phyloP scores from a whole-genome alignment of 2,797 vertebrate genomes.

The Phataginus tricuspis region DNA sequence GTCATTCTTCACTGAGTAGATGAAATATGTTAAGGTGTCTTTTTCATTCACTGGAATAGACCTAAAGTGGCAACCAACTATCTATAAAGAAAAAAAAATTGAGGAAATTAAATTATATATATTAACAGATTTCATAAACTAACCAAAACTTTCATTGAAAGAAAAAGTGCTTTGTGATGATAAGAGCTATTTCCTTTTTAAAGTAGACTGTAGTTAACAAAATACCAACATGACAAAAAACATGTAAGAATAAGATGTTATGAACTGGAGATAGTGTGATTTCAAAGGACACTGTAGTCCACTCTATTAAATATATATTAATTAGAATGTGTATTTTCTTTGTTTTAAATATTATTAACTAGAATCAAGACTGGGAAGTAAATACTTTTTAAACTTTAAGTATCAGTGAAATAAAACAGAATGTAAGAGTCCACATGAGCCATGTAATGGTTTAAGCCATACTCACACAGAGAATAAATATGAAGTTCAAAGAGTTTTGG shows the following conservation, averaged over 20 bases:
- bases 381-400: slow-evolving; percentile 47
- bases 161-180: not conserved
- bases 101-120: slow-evolving; percentile 71
- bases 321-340: slow-evolving; percentile 23
- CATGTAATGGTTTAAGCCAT: not conserved
- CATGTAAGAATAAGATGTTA: slow-evolving; percentile 7
- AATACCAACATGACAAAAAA: slow-evolving; percentile 27
- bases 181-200: slow-evolving; percentile 17
- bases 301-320: not conserved
- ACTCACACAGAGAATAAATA: not conserved
- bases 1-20: slow-evolving; percentile 91
- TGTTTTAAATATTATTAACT: slow-evolving; percentile 42
- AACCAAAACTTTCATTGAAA: slow-evolving; percentile 37
- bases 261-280: slow-evolving; percentile 28
- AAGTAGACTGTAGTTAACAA: slow-evolving; percentile 55
- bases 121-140: slow-evolving; percentile 30
- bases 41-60: slow-evolving; percentile 92
- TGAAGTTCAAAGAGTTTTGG: not conserved
- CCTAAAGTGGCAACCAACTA: slow-evolving; percentile 91
- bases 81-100: slow-evolving; percentile 85
- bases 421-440: not conserved
- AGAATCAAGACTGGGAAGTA: slow-evolving; percentile 14
- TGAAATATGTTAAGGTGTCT: slow-evolving; percentile 92
- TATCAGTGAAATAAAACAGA: slow-evolving; percentile 38
- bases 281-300: slow-evolving; percentile 17